Percentiles rank a stretch among this genome's conserved stretches.
phyloP scores from a whole-genome alignment of 2,888 invertebrate species.

The Clunio marinus region DNA sequence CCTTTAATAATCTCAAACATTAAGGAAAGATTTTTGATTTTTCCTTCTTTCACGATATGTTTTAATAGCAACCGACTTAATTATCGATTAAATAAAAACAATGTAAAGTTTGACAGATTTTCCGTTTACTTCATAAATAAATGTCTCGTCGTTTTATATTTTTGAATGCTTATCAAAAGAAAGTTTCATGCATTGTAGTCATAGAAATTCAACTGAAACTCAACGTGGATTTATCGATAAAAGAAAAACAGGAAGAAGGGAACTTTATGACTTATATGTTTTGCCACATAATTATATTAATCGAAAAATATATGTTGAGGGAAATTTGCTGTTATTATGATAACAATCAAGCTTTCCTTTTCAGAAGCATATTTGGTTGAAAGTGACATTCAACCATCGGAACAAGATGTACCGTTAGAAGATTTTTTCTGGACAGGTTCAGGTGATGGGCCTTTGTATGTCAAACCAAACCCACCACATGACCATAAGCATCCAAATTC shows the following conservation, averaged over 20 bases:
- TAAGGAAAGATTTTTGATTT: background rate
- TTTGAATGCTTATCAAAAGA: no score
- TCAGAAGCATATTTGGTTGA: slow-evolving; percentile 34
- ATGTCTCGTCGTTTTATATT: no score
- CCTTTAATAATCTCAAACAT: no score
- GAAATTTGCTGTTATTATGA: background rate
- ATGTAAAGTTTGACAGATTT: background rate
- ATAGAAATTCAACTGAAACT: background rate
- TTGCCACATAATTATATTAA: background rate
- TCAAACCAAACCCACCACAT: slow-evolving; percentile 49
- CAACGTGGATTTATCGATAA: no score
- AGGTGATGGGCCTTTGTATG: slow-evolving; percentile 66
- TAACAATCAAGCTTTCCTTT: background rate
- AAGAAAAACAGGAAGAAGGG: no score
- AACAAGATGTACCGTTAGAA: slow-evolving; percentile 57
- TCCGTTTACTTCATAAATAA: background rate
- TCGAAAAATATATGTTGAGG: background rate
- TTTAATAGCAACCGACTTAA: no score
- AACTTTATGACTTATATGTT: no score
- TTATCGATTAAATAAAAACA: no score
- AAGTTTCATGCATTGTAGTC: background rate
- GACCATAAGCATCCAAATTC: slow-evolving; percentile 50
- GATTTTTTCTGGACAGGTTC: slow-evolving; percentile 89
- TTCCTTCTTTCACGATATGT: no score
- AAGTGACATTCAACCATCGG: slow-evolving; percentile 38